Base-by-base conservation (phyloP, 2,888 invertebrate species). In the Xestoiulus laeticollis region DNA sequence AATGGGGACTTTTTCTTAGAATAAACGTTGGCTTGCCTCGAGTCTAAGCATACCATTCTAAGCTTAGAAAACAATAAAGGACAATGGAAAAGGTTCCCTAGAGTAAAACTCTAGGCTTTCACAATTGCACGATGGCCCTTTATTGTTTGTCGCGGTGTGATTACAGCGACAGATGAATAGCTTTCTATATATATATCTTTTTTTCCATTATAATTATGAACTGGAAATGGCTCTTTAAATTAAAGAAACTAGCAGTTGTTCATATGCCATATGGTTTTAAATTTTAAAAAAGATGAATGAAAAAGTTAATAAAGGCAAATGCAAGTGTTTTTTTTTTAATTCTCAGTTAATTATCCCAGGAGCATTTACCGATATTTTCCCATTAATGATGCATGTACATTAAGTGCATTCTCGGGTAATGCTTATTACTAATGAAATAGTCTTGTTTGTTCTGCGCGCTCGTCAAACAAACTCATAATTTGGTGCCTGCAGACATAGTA, bases 321-420 rank as follows among this genome's bases (percentile, higher is more conserved):
- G 26, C 78, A 22, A 12, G 59, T 68, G 22, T 48, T 59, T 19
- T 19, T 59, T 59, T 78, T 78, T 78, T 30, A 30, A 78, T 78
- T 78, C 30, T 4, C n/a, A 3, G 78, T 78, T 30, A 78, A 78
- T 78, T 30, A 78, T 78, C 78, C 14, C 26, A 78, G 30, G 12
- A 30, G 78, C 78, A 8, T 26, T 78, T 78, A 26, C 22, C 78
- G 12, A 26, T 78, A 78, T 78, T 78, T 78, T 78, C 1, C 78
- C 78, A 78, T 78, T 78, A 78, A 78, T 30, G 78, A 78, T 78
- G 78, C 78, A 78, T 78, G 78, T 14, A 16, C 78, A 78, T 78
- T 78, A 78, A 78, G 78, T 78, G 78, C 78, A 78, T 22, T 22
- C 78, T 22, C 26, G 78, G 30, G 78, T 78, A 26, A 22, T 14